Evolutionary conservation across 2,113 vertebrate species (phyloP).

Genomic region (Ceuthmochares aereus): DNA sequence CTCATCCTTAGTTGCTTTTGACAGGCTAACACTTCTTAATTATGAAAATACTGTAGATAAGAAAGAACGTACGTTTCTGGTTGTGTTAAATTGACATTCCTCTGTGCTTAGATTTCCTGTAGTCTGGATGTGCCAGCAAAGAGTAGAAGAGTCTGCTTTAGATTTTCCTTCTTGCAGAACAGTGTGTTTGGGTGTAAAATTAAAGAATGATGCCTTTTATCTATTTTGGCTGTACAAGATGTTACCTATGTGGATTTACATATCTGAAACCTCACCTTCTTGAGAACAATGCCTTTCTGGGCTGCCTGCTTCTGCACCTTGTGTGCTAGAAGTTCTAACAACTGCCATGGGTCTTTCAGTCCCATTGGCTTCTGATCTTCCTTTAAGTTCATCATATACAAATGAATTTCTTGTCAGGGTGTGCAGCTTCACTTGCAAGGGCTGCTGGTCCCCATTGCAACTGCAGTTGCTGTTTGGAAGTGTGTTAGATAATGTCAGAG

Average conservation of each 20-base stretch:
- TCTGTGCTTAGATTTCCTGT: not conserved
- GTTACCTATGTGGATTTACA: not conserved
- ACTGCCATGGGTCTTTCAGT: not conserved
- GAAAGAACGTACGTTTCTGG: not conserved
- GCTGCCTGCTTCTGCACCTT: not conserved
- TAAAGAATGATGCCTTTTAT: not conserved
- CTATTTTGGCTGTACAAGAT: not conserved
- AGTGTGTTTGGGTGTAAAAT: not conserved
- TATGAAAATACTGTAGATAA: not conserved
- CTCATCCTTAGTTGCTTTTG: not conserved
- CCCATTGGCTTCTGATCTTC: not conserved
- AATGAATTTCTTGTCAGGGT: not conserved
- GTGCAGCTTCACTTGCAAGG: not conserved
- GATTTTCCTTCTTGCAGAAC: not conserved
- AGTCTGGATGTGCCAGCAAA: not conserved
- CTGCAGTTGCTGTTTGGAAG: not conserved
- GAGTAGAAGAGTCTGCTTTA: not conserved
- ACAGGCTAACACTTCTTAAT: constrained; percentile 24
- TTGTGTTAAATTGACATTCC: not conserved
- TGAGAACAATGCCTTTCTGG: not conserved
- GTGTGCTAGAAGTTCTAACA: not conserved
- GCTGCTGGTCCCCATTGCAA: not conserved
- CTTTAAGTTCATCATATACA: not conserved
- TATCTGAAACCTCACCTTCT: not conserved
- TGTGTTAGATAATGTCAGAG: not conserved